Evolutionary conservation across 2,797 vertebrate species (phyloP).

Genomic region (Benthosema pterotum): DNA sequence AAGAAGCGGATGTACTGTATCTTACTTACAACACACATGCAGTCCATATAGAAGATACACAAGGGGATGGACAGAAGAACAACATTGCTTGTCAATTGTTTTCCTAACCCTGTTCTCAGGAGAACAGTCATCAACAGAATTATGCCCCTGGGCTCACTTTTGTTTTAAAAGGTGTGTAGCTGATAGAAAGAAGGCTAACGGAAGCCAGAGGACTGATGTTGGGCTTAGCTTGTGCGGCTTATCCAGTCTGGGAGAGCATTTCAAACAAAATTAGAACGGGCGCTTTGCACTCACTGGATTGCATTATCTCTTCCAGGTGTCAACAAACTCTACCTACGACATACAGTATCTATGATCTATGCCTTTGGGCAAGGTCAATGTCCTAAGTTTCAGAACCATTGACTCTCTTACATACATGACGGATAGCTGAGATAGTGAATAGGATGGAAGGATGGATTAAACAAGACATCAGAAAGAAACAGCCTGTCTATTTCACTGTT

Average conservation of each 20-base stretch:
- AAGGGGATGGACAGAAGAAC: slow-evolving; percentile 47
- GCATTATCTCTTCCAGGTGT: too few relatives aligned
- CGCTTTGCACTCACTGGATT: too few relatives aligned
- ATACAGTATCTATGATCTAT: too few relatives aligned
- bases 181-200: slow-evolving; percentile 3
- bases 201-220: background rate
- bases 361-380: too few relatives aligned
- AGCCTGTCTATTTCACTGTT: slow-evolving; percentile 6
- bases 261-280: too few relatives aligned
- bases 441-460: slow-evolving; percentile 30
- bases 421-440: slow-evolving; percentile 1
- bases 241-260: background rate
- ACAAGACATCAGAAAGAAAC: slow-evolving; percentile 1
- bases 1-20: slow-evolving; percentile 50
- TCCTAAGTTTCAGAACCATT: too few relatives aligned
- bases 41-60: slow-evolving; percentile 34
- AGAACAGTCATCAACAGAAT: slow-evolving; percentile 37
- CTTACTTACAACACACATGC: slow-evolving; percentile 33
- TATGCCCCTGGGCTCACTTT: slow-evolving; percentile 1
- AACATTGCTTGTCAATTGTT: slow-evolving; percentile 49
- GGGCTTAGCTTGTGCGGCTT: background rate
- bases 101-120: slow-evolving; percentile 54
- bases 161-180: slow-evolving; percentile 20
- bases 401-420: too few relatives aligned
- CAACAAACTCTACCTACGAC: too few relatives aligned